phyloP scores from a whole-genome alignment of 2,797 vertebrate genomes.

The Brachymystax lenok region DNA sequence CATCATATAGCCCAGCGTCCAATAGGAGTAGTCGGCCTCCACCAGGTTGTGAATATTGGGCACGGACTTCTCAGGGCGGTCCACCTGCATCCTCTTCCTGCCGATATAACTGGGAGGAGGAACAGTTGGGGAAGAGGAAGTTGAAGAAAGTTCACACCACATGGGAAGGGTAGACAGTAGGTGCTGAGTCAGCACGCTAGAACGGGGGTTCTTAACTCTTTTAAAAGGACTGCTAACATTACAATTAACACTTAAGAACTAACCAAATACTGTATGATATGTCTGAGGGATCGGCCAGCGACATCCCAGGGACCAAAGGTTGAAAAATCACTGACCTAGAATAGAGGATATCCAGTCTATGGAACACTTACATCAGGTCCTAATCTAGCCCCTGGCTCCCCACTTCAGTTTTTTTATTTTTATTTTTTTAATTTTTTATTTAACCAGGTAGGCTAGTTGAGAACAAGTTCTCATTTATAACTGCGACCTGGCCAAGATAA shows the following conservation, averaged over 20 bases:
- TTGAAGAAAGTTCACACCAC: not conserved
- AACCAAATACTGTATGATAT: not conserved
- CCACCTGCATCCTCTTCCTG: slow-evolving; percentile 92
- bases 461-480: no score
- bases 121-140: not conserved
- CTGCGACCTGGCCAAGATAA: no score
- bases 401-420: slow-evolving; percentile 64
- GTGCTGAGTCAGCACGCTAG: not conserved
- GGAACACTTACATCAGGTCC: slow-evolving; percentile 86
- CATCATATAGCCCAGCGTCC: slow-evolving; percentile 90
- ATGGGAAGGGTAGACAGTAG: not conserved
- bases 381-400: slow-evolving; percentile 80
- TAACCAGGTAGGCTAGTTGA: no score
- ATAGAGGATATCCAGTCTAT: no score
- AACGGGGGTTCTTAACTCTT: not conserved
- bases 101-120: slow-evolving; percentile 83
- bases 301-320: not conserved
- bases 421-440: no score
- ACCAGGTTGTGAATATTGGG: slow-evolving; percentile 87
- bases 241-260: not conserved
- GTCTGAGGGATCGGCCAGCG: not conserved
- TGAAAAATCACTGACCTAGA: not conserved
- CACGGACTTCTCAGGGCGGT: slow-evolving; percentile 86
- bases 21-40: slow-evolving; percentile 91
- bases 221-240: not conserved